Base-by-base conservation (phyloP, 2,888 invertebrate genomes). In the Gandaritis pyraliata region DNA sequence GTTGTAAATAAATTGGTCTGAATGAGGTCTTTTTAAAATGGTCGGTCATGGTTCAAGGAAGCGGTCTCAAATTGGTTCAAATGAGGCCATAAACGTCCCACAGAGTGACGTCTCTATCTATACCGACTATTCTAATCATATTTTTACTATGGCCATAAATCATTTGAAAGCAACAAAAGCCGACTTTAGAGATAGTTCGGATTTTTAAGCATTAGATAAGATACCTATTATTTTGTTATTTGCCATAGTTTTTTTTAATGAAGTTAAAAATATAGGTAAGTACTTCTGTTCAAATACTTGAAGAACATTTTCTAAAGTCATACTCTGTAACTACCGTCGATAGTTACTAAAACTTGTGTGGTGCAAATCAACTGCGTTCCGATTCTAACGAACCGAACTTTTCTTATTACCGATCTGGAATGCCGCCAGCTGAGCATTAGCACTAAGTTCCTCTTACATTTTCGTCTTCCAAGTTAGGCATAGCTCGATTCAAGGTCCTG, bases 41-140 rank as follows among this genome's bases (percentile, higher is more conserved):
- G 84, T 61, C 74, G 75, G 82, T 84, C 78, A 84, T 80, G 85
- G 82, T 87, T 86, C 85, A 83, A 86, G 83, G 86, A 87, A 88
- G 82, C 81, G 80, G 82, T 83, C 78, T 83, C 82, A 78, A 87
- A 87, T 86, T 85, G 64, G 83, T 78, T 77, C 76, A 87, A 89
- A 87, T 85, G 83, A 84, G 84, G 82, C 80, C 83, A 85, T 90
- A 89, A 88, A 89, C 81, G 82, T 84, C 83, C 85, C 80, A 79
- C 81, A 79, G 84, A 83, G 81, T 85, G 84, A 87, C 82, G 86
- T 81, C 84, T 87, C 84, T 83, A 86, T 87, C 84, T 83, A 86
- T 88, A 81, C 77, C 70, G 74, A 78, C 76, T 77, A 80, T 80
- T 78, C 85, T 87, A 82, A 85, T 88, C 87, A 90, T 88, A 87